These are phyloP conservation scores for Lamprologus ornatipinnis DNA, from an alignment of 2,113 vertebrate species.

Conservation along the genomic window DNA sequence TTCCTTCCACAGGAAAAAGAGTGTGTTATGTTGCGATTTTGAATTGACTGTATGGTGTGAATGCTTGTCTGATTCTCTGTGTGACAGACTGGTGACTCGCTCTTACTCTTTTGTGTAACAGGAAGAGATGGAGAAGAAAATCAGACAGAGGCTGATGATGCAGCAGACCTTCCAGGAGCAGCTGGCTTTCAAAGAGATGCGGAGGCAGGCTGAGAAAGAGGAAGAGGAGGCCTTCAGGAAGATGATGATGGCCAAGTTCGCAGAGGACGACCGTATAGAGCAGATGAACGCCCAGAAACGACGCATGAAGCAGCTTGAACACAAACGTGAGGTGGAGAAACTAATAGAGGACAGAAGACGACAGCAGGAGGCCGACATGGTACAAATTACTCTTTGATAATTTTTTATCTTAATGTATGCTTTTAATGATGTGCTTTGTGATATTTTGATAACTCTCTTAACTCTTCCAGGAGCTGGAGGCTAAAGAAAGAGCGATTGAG, in stretches of 20 bases:
- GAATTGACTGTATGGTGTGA: neutral
- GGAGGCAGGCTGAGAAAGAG: slow-evolving; percentile 68
- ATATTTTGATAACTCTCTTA: neutral
- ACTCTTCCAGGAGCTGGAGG: slow-evolving; percentile 73
- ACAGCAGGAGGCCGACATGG: slow-evolving; percentile 78
- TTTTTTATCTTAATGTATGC: neutral
- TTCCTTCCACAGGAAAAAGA: neutral
- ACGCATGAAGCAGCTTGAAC: slow-evolving; percentile 87
- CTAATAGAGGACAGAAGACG: slow-evolving; percentile 77
- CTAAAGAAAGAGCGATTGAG: slow-evolving; percentile 74
- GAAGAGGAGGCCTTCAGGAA: slow-evolving; percentile 79
- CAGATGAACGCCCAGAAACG: slow-evolving; percentile 85
- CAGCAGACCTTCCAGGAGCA: slow-evolving; percentile 78
- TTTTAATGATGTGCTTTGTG: neutral
- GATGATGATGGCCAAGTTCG: slow-evolving; percentile 81
- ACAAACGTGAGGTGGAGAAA: slow-evolving; percentile 79
- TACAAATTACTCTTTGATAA: slow-evolving; percentile 24
- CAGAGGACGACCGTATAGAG: slow-evolving; percentile 86
- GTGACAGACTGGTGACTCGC: neutral
- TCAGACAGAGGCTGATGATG: slow-evolving; percentile 77
- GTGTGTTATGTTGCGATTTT: neutral
- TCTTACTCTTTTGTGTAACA: neutral
- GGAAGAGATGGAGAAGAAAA: slow-evolving; percentile 83
- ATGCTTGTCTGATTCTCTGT: neutral
- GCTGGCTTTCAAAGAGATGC: slow-evolving; percentile 75